Base-by-base conservation (phyloP, 1,140 invertebrate genomes). In the Amyelois transitella region DNA sequence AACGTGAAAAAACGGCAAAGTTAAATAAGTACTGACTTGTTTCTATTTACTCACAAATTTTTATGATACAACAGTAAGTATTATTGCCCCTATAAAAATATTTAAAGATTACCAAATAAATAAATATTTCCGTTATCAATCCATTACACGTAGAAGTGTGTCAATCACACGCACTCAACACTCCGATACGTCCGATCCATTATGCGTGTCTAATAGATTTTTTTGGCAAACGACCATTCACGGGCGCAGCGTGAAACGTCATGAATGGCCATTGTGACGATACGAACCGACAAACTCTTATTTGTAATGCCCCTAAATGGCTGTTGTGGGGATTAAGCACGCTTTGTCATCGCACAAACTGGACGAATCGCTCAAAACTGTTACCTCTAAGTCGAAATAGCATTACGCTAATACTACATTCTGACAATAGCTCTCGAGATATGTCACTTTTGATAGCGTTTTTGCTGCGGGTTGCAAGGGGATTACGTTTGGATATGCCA, bases 141-240 rank as follows among this genome's bases (percentile, higher is more conserved):
- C 43, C 10, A 45, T 45, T 21, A 45, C 18, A n/a, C 8, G 0
- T 48, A 48, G 12, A 48, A 19, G 45, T 48, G 45, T 44, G 57
- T 60, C 52, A 55, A 60, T 55, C 58, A 50, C 38, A 19, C 18
- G n/a, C 32, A 19, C n/a, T n/a, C 62, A 49, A 58, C 69, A 71
- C 67, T 54, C 60, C 66, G 51, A 81, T 77, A 78, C 74, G 69
- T 77, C 71, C 66, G 60, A 63, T 60, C 72, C 70, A 83, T 84
- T 87, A 83, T 83, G 74, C 82, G 84, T 81, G 77, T 77, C 84
- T 87, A 86, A 87, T 87, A 87, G 76, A 80, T 87, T 87, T 87
- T 87, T 87, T 86, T 72, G 69, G 67, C 74, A 70, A 58, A 75
- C 55, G 69, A 70, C 78, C 84, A 87, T 87, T 87, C 84, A 87